Evolutionary conservation across 92 coral and sea anemone genomes (phyloP), one percentile per base, ranked within the genome.

Genomic region (Virgularia gustaviana): DNA sequence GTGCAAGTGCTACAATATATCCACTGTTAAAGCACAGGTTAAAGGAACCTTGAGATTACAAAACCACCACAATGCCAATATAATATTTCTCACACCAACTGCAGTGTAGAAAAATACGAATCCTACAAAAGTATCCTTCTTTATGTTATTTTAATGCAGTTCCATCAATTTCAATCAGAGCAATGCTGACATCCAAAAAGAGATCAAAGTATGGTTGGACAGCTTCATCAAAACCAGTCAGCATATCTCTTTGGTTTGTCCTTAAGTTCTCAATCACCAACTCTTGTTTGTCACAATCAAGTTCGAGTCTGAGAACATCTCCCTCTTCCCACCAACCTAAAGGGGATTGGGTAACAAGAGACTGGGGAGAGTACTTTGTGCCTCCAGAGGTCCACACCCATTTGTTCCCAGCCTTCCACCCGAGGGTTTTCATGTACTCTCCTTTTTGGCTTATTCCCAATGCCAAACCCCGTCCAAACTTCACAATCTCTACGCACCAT

Each of bases 341-440:
- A 32, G 75, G 61, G 31, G 75, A 68, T 22, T 68, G 60, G 13
- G 61, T 49, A 4, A 68, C 75, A 32, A 68, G 61, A 27, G 61
- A 68, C 57, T 68, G 61, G 29, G 75, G 75, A 51, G 43, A 25
- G 36, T 68, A 68, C 19, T 68, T 68, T 25, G 75, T 68, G 35
- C 75, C 61, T 4, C 75, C 75, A 10, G 75, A 68, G 5, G 75
- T 68, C 75, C 75, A 68, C 61, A 68, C 75, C 75, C 75, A 68
- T 32, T 68, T 68, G 61, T 68, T 68, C 55, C 75, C 75, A 68
- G 44, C 19, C 27, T 68, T 68, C 75, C 75, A 68, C 32, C 75
- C 75, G 3, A 49, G 75, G 4, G 33, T 49, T 58, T 28, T 43
- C 9, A 27, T 31, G 31, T 49, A 54, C 41, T 68, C 75, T 24